Conservation (phyloP, 2,113 vertebrate species). For the Phocoena sinus region DNA sequence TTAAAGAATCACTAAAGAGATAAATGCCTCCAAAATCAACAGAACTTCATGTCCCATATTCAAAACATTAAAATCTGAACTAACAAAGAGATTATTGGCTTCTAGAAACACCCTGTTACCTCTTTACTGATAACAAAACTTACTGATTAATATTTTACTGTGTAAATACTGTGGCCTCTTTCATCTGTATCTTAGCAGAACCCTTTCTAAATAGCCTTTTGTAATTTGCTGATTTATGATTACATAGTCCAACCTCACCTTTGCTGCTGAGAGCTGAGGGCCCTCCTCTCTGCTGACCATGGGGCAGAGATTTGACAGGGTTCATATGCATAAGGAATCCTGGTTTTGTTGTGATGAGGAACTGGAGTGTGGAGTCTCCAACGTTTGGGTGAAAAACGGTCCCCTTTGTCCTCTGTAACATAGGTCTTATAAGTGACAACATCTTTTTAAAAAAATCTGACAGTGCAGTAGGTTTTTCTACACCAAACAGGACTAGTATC, state of each 20-base stretch:
- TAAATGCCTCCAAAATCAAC: neutral
- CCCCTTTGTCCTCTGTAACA: neutral
- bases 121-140: neutral
- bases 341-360: neutral
- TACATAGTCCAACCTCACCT: neutral
- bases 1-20: neutral
- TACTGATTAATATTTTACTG: neutral
- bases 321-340: neutral
- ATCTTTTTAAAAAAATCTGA: neutral
- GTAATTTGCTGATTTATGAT: neutral
- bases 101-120: neutral
- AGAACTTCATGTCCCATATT: neutral
- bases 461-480: neutral
- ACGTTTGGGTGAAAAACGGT: neutral
- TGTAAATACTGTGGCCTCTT: neutral
- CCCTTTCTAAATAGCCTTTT: neutral
- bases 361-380: neutral
- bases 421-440: neutral
- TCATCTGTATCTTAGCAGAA: neutral
- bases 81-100: neutral
- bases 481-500: neutral
- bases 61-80: neutral
- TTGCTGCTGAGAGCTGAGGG: neutral
- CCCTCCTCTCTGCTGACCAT: too few relatives aligned
- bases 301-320: neutral